A percentile compares a stretch with the other conserved stretches of the same genome.
phyloP scores from a whole-genome alignment of 2,797 vertebrate species.

The Pseudotriccus pelzelni region DNA sequence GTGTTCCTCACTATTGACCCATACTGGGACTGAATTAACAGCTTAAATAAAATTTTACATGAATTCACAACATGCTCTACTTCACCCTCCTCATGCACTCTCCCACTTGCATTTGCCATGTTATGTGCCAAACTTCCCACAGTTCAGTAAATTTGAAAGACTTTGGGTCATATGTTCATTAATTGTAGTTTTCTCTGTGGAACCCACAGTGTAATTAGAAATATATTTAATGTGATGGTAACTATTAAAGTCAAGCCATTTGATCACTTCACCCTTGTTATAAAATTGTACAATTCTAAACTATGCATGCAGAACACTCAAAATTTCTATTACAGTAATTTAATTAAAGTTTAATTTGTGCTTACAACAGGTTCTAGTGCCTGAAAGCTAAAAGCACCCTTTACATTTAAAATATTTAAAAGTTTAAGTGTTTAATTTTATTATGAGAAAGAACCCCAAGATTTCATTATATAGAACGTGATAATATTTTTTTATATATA shows the following conservation, averaged over 20 bases:
- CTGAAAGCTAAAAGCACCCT: constrained; percentile 11
- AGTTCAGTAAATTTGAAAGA: constrained; percentile 49
- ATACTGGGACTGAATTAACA: background rate
- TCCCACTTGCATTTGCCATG: constrained; percentile 1
- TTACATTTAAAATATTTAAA: constrained; percentile 7
- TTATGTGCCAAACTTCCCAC: background rate
- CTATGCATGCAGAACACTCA: constrained; percentile 54
- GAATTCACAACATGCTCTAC: background rate
- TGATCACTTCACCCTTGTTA: constrained; percentile 35
- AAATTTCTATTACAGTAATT: constrained; percentile 58
- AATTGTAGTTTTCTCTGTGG: constrained; percentile 55
- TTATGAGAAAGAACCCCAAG: background rate
- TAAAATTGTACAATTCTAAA: constrained; percentile 51
- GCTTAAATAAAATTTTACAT: background rate
- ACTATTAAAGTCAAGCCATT: constrained; percentile 55
- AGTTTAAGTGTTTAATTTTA: background rate
- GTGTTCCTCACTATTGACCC: background rate
- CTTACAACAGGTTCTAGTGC: background rate
- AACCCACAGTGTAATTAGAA: constrained; percentile 52
- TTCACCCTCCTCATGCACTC: background rate
- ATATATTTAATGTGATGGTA: constrained; percentile 54
- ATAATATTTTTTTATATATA: background rate
- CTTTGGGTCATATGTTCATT: constrained; percentile 30
- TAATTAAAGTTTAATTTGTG: constrained; percentile 64
- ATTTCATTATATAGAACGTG: background rate